Evolutionary conservation across 2,113 vertebrate genomes (phyloP).

Genomic region (Nothoprocta pentlandii): DNA sequence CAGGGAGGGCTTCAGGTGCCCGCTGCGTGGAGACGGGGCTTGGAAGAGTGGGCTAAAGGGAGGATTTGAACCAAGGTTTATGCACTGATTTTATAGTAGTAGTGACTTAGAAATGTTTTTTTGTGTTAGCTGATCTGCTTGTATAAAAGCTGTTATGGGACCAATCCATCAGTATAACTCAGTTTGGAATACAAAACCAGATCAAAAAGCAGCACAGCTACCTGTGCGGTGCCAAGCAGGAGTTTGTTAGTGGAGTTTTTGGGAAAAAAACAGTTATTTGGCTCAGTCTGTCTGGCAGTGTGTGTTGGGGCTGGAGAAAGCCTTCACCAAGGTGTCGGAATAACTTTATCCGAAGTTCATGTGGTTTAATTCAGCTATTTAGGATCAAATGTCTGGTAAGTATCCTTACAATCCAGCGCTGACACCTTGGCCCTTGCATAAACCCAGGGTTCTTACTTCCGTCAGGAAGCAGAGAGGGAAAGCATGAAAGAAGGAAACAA

Average conservation of each 20-base stretch:
- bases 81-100: not conserved
- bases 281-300: not conserved
- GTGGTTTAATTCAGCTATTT: not conserved
- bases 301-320: not conserved
- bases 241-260: not conserved
- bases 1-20: accelerated
- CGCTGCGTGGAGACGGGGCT: accelerated
- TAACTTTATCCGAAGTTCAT: not conserved
- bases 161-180: not conserved
- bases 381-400: not conserved
- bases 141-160: not conserved
- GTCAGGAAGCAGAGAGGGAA: not conserved
- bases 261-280: not conserved
- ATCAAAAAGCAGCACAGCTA: not conserved
- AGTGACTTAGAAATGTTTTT: not conserved
- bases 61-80: accelerated
- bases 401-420: not conserved
- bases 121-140: not conserved
- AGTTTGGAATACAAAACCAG: not conserved
- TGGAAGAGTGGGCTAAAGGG: accelerated
- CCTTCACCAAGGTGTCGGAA: not conserved
- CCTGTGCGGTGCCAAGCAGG: not conserved
- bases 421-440: not conserved
- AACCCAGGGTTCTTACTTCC: not conserved
- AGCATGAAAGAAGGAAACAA: not conserved